Evolutionary conservation across 2,113 vertebrate species (phyloP).

Genomic region (Albula goreensis): DNA sequence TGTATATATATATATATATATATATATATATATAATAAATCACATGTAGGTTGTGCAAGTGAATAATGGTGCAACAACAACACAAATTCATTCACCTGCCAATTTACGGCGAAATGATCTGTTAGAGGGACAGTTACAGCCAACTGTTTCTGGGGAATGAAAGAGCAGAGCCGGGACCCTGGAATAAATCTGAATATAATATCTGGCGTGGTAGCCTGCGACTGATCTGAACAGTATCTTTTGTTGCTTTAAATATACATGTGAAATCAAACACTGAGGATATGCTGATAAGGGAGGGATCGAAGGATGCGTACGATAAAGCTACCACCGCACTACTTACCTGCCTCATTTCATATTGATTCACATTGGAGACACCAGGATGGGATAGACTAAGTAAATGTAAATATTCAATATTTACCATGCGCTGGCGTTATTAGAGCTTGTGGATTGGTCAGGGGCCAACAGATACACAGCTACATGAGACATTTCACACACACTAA

Average conservation of each 20-base stretch:
- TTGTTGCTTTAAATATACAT: background rate
- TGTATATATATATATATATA: too few relatives aligned
- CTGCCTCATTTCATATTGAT: constrained; percentile 64
- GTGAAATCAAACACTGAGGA: constrained; percentile 18
- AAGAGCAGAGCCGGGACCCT: background rate
- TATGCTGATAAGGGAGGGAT: constrained; percentile 64
- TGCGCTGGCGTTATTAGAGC: constrained; percentile 70
- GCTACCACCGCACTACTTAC: constrained; percentile 35
- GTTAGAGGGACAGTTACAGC: too few relatives aligned
- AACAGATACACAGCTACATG: constrained; percentile 52
- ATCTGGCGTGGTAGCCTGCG: background rate
- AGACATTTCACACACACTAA: constrained; percentile 38
- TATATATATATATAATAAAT: background rate
- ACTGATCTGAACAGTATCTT: background rate
- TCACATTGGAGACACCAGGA: constrained; percentile 58
- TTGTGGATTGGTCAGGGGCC: constrained; percentile 56
- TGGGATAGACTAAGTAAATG: constrained; percentile 70
- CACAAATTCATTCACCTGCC: background rate
- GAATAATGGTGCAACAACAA: background rate
- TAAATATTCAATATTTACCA: constrained; percentile 80
- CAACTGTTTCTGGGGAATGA: background rate
- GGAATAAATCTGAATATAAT: background rate
- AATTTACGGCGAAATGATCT: background rate
- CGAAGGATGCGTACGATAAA: constrained; percentile 59
- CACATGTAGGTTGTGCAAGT: background rate